phyloP scores from a whole-genome alignment of 1,140 invertebrate species.

The Diploscapter pachys region DNA sequence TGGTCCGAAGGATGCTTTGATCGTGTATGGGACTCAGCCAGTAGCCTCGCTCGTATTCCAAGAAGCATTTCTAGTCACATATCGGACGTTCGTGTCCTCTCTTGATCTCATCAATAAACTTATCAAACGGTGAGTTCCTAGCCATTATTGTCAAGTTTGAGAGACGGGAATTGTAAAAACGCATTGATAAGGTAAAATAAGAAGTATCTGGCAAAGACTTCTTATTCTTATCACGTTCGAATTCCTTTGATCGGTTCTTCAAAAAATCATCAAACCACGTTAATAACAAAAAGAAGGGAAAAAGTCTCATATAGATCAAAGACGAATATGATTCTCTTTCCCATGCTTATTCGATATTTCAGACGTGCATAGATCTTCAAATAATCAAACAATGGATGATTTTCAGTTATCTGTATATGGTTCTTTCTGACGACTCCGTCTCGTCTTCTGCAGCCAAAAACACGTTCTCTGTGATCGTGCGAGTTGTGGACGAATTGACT shows the following conservation, averaged over 20 bases:
- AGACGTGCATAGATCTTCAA: too few species aligned
- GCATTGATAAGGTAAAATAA: too few species aligned
- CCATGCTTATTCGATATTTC: too few species aligned
- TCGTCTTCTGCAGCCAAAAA: constrained; percentile 41
- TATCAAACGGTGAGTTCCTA: constrained; percentile 38
- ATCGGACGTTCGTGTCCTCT: constrained; percentile 49
- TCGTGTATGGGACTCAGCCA: constrained; percentile 51
- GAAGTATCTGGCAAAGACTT: too few species aligned
- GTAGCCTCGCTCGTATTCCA: constrained; percentile 49
- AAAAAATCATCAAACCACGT: too few species aligned
- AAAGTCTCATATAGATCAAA: too few species aligned
- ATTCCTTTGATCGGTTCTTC: too few species aligned
- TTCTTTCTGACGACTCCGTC: constrained; percentile 24
- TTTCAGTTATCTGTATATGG: constrained; percentile 49
- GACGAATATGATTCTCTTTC: too few species aligned
- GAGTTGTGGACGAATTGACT: constrained; percentile 51
- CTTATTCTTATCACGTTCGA: too few species aligned
- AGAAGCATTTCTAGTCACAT: constrained; percentile 53
- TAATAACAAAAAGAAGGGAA: too few species aligned
- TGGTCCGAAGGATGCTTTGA: constrained; percentile 49
- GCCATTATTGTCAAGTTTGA: too few species aligned
- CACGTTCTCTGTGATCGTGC: constrained; percentile 51
- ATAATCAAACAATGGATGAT: not conserved
- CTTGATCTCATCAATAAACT: constrained; percentile 50
- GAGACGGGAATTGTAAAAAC: too few species aligned